A percentile compares a stretch with the other conserved stretches of the same genome.
Evolutionary conservation across 2,888 invertebrate species (phyloP).

Genomic region (Dione juno): DNA sequence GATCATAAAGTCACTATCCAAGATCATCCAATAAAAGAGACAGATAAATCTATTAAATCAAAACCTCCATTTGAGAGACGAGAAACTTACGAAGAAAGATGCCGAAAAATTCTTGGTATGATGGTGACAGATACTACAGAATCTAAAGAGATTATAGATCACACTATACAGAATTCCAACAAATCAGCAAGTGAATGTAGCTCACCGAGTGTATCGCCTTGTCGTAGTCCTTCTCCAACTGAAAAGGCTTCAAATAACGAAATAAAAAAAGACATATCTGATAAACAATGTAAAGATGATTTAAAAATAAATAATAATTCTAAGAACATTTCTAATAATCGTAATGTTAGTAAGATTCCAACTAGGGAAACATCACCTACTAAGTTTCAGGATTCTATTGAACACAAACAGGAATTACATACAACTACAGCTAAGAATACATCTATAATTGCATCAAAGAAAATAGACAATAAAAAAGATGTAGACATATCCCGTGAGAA

Average conservation of each 20-base stretch:
- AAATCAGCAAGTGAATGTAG: constrained; percentile 53
- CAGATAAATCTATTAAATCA: constrained; percentile 63
- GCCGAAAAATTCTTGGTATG: constrained; percentile 88
- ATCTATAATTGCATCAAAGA: constrained; percentile 50
- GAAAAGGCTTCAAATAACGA: constrained; percentile 53
- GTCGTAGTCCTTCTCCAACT: constrained; percentile 58
- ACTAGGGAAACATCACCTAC: constrained; percentile 39
- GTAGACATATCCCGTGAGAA: not conserved
- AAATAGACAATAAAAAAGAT: constrained; percentile 1
- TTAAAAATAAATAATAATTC: constrained; percentile 47
- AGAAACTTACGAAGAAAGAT: constrained; percentile 89
- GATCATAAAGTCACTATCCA: constrained; percentile 62
- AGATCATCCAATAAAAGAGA: constrained; percentile 56
- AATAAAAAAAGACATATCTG: constrained; percentile 46
- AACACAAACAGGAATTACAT: constrained; percentile 9
- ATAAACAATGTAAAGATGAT: constrained; percentile 55
- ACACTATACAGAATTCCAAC: constrained; percentile 49
- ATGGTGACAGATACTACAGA: constrained; percentile 66
- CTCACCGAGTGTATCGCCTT: constrained; percentile 65
- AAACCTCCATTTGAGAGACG: constrained; percentile 85
- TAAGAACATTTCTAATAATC: constrained; percentile 21
- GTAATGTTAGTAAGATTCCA: constrained; percentile 32
- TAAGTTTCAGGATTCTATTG: constrained; percentile 36
- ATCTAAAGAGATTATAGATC: constrained; percentile 49
- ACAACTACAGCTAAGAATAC: constrained; percentile 41